Evolutionary conservation across 2,888 invertebrate genomes (phyloP).

Genomic region (Escarpia spicata): DNA sequence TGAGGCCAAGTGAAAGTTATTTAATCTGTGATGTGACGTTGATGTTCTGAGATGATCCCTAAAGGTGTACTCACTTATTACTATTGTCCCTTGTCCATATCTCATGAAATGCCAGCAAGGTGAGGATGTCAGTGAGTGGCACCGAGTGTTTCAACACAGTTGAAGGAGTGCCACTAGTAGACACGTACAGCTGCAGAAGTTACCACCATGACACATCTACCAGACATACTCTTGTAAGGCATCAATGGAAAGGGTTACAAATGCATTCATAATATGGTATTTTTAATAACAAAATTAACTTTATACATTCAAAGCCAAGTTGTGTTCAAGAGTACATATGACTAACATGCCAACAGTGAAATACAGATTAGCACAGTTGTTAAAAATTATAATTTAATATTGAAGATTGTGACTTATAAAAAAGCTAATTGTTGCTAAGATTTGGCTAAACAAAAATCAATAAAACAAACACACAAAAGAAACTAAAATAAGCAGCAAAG

Average conservation of each 20-base stretch:
- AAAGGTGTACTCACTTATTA: neutral
- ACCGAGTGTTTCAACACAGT: neutral
- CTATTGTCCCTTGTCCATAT: neutral
- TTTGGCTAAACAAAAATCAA: too few relatives aligned
- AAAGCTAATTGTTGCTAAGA: too few relatives aligned
- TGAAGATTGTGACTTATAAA: too few relatives aligned
- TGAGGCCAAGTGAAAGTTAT: too few relatives aligned
- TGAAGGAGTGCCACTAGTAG: neutral
- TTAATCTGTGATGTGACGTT: too few relatives aligned
- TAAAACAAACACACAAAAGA: too few relatives aligned
- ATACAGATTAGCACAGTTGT: too few relatives aligned
- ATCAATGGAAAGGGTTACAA: neutral
- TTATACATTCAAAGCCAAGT: too few relatives aligned
- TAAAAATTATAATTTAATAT: too few relatives aligned
- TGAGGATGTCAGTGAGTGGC: neutral
- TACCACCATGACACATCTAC: neutral
- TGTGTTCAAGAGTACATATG: too few relatives aligned
- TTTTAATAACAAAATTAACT: neutral
- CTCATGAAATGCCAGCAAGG: neutral
- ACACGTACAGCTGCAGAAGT: constrained; percentile 10
- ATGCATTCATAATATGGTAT: neutral
- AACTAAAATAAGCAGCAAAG: too few relatives aligned
- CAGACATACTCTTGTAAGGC: neutral
- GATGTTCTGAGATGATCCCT: neutral
- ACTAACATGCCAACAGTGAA: too few relatives aligned